Base-by-base conservation (phyloP, 1,140 invertebrate species). In the Apis mellifera region DNA sequence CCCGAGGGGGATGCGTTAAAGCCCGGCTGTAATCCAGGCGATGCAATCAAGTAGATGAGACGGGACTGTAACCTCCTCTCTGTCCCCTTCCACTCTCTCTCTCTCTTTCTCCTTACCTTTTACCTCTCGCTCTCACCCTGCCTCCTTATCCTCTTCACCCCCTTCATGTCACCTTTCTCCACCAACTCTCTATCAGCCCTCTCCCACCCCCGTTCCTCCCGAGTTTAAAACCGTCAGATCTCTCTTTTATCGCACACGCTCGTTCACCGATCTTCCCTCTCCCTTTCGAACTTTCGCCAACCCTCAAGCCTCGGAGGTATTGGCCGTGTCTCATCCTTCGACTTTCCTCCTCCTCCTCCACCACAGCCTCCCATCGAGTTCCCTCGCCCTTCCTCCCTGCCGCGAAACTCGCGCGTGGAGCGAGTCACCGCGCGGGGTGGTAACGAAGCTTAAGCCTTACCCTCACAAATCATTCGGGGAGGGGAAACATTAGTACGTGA, bases 41-140 rank as follows among this genome's bases (percentile, higher is more conserved):
- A 89, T 89, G 87, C 87, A 89, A 89, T 89, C 87, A 89, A 89
- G 87, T 89, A 89, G 87, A 89, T 88, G 87, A 89, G 87, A 89
- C 87, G 84, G 84, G 86, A 89, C 86, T 75, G 78, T 85, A 84
- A 62, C 78, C 79, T 66, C 55, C 70, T 70, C 70, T 54, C 59
- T 64, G 12, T 76, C 76, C 32, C n/a, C 62, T n/a, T 48, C 26
- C 79, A 3, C 32, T 3, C 48, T 32, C 62, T 23, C 55, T 42
- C 79, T 21, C 55, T 57, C 55, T 57, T 15, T 52, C 32, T 11
- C 13, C 21, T 70, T 42, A 72, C 66, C 69, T 66, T 72, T 65
- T 23, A 50, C 59, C 42, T 79, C 82, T 48, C 55, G 26, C 42
- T 64, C 62, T 73, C 42, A 17, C 17, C 65, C n/a, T 52, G 42